Base-by-base conservation (phyloP, 35 echinoderm and acorn worm species). In the Anneissia japonica region DNA sequence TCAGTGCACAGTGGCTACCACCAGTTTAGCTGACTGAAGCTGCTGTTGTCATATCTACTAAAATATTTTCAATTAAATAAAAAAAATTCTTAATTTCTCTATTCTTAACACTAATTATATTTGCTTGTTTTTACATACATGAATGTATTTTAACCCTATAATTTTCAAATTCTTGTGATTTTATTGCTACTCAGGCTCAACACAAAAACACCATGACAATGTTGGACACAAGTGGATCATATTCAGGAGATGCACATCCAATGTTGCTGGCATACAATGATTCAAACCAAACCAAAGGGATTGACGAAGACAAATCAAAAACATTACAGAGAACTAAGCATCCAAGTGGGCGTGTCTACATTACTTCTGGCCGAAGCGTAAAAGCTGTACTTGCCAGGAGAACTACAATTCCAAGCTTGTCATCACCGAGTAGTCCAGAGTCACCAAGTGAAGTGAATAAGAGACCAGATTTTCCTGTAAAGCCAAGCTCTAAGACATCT, bases 141-240 rank as follows among this genome's bases (percentile, higher is more conserved):
- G 4, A 45, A 45, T 16, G 51, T 64, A 12, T 9, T 64, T 64
- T 64, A 45, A n/a, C n/a, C n/a, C n/a, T n/a, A n/a, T n/a, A n/a
- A 45, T 45, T 45, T 16, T 64, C 26, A 64, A 64, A 16, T 64
- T 23, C n/a, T n/a, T n/a, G n/a, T n/a, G n/a, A 64, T 64, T n/a
- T n/a, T 64, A 45, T 37, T 37, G 33, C n/a, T 35, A 1, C 16
- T 38, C 34, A 89, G 87, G 87, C 87, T 37, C 87, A 89, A 36
- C 87, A 89, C 37, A 79, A 89, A 29, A 82, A 79, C 46, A 82
- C 72, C 46, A 82, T 89, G 87, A 55, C 23, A 31, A 74, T 89
- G 77, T 37, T 89, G 0, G 87, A 89, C 30, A 89, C 77, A 23
- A 80, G 46, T 74, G 79, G 79, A 4, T 35, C 45, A 12, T n/a